These are phyloP conservation scores for Julus scandinavius DNA, from an alignment of 2,888 invertebrate genomes.

Conservation along the genomic window DNA sequence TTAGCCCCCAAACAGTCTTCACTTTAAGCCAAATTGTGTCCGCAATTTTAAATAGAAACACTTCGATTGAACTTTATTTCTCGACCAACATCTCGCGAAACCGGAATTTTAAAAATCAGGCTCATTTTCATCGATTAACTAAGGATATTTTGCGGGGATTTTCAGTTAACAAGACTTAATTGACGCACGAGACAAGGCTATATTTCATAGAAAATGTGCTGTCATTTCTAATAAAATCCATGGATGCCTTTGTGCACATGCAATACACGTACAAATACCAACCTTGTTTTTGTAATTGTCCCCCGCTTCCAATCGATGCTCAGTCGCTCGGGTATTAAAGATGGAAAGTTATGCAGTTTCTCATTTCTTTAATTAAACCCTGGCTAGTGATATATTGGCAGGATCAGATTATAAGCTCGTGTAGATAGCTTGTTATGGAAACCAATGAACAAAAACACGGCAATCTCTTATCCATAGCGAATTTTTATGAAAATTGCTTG, in stretches of 20 bases:
- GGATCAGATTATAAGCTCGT: conserved; percentile 46
- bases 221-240: conserved; percentile 18
- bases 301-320: conserved; percentile 26
- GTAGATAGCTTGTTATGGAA: conserved; percentile 28
- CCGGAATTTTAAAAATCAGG: background rate
- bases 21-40: too few relatives aligned
- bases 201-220: background rate
- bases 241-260: background rate
- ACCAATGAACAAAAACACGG: conserved; percentile 43
- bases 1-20: too few relatives aligned
- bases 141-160: background rate
- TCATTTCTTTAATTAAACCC: conserved; percentile 46
- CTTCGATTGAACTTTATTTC: too few relatives aligned
- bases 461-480: conserved; percentile 25
- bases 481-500: conserved; percentile 46
- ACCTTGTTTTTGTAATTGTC: conserved; percentile 45
- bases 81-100: too few relatives aligned
- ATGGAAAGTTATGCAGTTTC: conserved; percentile 40
- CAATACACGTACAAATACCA: background rate
- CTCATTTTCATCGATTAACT: background rate
- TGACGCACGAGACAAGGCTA: background rate
- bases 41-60: too few relatives aligned
- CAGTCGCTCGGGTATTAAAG: conserved; percentile 19
- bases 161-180: background rate
- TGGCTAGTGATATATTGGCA: conserved; percentile 37